Conservation (phyloP, 1,140 invertebrate genomes). For the Drosophila pruinosa region DNA sequence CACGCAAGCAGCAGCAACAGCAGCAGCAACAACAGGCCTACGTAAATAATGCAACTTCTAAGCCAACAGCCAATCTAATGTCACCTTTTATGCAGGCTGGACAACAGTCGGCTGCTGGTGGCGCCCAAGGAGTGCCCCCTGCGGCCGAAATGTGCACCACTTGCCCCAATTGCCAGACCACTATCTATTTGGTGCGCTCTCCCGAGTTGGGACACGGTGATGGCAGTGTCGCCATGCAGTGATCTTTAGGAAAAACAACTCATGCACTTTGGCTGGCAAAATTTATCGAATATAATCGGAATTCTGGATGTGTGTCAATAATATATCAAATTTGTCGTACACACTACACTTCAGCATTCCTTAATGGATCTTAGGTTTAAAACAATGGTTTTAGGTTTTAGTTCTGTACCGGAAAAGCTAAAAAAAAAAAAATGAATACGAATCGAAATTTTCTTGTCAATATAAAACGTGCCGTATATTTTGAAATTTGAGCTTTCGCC, state of each 20-base stretch:
- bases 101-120: conserved; percentile 5
- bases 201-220: conserved; percentile 65
- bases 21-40: conserved; percentile 44
- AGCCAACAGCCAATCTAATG: not conserved
- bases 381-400: too few species aligned
- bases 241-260: conserved; percentile 4
- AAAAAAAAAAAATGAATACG: too few species aligned
- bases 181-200: conserved; percentile 70
- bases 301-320: not conserved
- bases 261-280: not conserved
- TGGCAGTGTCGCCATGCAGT: conserved; percentile 38
- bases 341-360: not conserved
- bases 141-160: conserved; percentile 78
- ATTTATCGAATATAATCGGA: not conserved
- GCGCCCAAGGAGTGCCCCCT: conserved; percentile 11
- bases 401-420: too few species aligned
- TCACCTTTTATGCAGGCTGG: conserved; percentile 28
- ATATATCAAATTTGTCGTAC: not conserved
- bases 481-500: not conserved
- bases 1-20: conserved; percentile 28
- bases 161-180: conserved; percentile 78
- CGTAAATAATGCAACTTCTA: conserved; percentile 47
- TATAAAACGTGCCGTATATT: not conserved
- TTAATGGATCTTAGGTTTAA: too few species aligned
- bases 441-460: conserved; percentile 18